phyloP scores from a whole-genome alignment of 2,113 vertebrate species.

The Oncorhynchus clarkii region DNA sequence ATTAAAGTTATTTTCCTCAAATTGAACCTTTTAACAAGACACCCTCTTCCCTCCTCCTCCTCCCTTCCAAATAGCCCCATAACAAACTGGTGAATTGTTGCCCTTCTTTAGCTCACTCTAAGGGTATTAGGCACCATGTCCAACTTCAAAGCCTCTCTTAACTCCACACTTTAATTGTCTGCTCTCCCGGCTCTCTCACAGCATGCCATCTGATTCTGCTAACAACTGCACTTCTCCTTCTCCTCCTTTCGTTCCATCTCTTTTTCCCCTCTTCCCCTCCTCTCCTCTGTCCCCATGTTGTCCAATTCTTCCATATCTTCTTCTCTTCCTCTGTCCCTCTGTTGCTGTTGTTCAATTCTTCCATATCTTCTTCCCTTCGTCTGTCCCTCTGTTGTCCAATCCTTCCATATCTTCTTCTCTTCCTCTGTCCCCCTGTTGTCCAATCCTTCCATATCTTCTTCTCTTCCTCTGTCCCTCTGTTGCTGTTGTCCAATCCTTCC shows the following conservation, averaged over 20 bases:
- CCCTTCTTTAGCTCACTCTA: slow-evolving; percentile 56
- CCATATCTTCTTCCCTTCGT: too few relatives aligned
- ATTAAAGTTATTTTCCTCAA: slow-evolving; percentile 68
- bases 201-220: slow-evolving; percentile 77
- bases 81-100: slow-evolving; percentile 69
- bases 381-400: too few relatives aligned
- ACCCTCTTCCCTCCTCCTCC: slow-evolving; percentile 1
- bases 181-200: slow-evolving; percentile 66
- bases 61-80: slow-evolving; percentile 56
- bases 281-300: slow-evolving; percentile 2
- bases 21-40: slow-evolving; percentile 66
- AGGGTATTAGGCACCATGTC: slow-evolving; percentile 71
- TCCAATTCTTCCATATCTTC: too few relatives aligned
- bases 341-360: too few relatives aligned
- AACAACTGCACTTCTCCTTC: slow-evolving; percentile 67
- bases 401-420: too few relatives aligned
- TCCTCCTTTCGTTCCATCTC: slow-evolving; percentile 57
- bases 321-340: too few relatives aligned
- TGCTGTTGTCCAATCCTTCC: not conserved
- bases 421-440: too few relatives aligned
- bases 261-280: slow-evolving; percentile 26
- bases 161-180: slow-evolving; percentile 81
- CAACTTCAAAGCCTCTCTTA: slow-evolving; percentile 84
- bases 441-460: slow-evolving; percentile 32
- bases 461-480: slow-evolving; percentile 13